Conservation (phyloP, 2,888 invertebrate species). For the Trichogramma evanescens region DNA sequence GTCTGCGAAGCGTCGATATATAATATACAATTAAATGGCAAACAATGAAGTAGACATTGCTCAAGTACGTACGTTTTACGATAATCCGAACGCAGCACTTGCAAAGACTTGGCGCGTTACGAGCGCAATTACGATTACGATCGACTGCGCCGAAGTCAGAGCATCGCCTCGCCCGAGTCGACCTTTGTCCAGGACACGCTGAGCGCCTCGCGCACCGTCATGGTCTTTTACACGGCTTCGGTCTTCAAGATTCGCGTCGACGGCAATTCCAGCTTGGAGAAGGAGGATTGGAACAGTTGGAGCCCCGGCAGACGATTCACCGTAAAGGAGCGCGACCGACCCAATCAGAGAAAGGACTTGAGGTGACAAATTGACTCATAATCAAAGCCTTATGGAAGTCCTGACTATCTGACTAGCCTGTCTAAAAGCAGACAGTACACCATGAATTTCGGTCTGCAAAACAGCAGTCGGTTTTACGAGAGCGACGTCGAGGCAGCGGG, state of each 20-base stretch:
- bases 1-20: no score
- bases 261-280: conserved; percentile 29
- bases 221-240: conserved; percentile 36
- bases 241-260: conserved; percentile 38
- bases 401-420: not conserved
- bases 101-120: conserved; percentile 23
- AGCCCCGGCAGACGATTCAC: conserved; percentile 6
- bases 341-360: conserved; percentile 6
- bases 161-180: conserved; percentile 6
- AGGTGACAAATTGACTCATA: not conserved
- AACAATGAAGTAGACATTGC: no score
- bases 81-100: conserved; percentile 22
- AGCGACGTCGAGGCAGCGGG: not conserved
- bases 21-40: no score
- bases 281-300: conserved; percentile 15
- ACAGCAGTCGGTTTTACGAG: conserved; percentile 3
- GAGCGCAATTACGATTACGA: conserved; percentile 19
- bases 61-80: no score
- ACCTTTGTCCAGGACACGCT: conserved; percentile 11
- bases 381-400: not conserved
- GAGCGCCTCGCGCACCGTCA: conserved; percentile 25
- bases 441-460: conserved; percentile 18
- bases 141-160: conserved; percentile 11
- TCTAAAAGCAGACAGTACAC: not conserved
- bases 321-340: not conserved